Percentiles rank a stretch among this genome's conserved stretches.
phyloP scores from a whole-genome alignment of 2,113 vertebrate species.

The Odobenus rosmarus region DNA sequence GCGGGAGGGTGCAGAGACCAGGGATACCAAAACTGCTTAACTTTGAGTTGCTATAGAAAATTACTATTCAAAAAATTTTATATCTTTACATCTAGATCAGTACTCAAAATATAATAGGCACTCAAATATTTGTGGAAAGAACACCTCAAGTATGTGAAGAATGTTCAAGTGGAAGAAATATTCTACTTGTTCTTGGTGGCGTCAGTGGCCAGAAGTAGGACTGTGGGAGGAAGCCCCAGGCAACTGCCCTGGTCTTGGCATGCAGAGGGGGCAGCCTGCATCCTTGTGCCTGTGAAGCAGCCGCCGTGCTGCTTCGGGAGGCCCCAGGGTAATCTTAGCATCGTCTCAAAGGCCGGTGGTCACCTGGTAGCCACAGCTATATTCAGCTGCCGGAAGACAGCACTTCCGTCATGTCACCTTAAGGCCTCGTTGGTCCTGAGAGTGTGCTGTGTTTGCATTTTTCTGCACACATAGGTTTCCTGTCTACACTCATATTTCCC shows the following conservation, averaged over 20 bases:
- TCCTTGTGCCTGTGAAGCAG: neutral
- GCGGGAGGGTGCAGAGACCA: neutral
- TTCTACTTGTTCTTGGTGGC: neutral
- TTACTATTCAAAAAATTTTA: neutral
- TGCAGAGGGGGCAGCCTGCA: fast-evolving
- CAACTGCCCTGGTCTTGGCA: too few relatives aligned
- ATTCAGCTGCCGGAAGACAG: neutral
- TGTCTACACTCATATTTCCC: neutral
- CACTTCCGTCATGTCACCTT: neutral
- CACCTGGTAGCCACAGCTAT: neutral
- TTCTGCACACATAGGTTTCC: neutral
- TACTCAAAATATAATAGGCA: neutral
- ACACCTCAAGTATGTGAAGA: neutral
- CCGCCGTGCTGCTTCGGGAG: neutral
- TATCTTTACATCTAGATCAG: neutral
- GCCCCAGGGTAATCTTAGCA: neutral
- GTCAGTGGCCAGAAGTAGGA: neutral
- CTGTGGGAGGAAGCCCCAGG: neutral
- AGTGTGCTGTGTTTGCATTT: neutral
- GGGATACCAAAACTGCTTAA: neutral
- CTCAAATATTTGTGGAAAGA: neutral
- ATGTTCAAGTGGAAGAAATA: neutral
- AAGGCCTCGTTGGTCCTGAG: neutral
- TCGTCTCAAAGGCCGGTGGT: fast-evolving
- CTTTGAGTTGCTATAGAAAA: neutral